A percentile compares a stretch with the other conserved stretches of the same genome.
phyloP scores from a whole-genome alignment of 2,113 vertebrate species.

The Ondatra zibethicus region DNA sequence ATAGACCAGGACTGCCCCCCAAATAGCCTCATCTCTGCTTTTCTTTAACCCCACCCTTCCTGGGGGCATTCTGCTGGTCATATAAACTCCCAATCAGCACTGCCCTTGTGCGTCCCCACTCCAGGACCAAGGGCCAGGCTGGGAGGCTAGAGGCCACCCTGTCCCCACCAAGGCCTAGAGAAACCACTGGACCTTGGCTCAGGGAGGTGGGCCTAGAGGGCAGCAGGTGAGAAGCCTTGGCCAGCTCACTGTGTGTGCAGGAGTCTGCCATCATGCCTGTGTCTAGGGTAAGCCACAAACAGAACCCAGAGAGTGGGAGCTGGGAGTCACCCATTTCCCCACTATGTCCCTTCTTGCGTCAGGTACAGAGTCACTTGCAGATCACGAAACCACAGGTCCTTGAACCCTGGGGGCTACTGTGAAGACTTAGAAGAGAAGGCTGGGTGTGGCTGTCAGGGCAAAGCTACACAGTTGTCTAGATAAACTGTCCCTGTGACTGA shows the following conservation, averaged over 20 bases:
- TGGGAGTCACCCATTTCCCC: neutral
- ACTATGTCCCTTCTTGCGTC: neutral
- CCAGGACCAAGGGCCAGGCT: neutral
- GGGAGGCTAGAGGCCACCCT: neutral
- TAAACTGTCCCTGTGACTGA: neutral
- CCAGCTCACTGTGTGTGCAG: neutral
- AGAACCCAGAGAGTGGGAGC: neutral
- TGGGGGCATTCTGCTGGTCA: neutral
- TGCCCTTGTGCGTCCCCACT: neutral
- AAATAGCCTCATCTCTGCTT: neutral
- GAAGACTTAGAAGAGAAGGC: neutral
- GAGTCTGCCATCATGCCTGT: neutral
- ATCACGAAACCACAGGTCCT: neutral
- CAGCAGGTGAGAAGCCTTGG: neutral
- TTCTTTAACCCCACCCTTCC: neutral
- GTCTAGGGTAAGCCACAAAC: neutral
- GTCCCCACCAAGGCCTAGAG: neutral
- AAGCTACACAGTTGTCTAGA: neutral
- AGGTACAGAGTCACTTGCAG: neutral
- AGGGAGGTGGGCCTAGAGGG: neutral
- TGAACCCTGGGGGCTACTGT: neutral
- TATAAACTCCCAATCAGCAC: neutral
- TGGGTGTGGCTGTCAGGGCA: neutral
- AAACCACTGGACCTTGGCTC: neutral
- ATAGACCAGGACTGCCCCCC: neutral